These are phyloP conservation scores for Lethrus apterus DNA, from an alignment of 1,140 invertebrate genomes.

Conservation along the genomic window DNA sequence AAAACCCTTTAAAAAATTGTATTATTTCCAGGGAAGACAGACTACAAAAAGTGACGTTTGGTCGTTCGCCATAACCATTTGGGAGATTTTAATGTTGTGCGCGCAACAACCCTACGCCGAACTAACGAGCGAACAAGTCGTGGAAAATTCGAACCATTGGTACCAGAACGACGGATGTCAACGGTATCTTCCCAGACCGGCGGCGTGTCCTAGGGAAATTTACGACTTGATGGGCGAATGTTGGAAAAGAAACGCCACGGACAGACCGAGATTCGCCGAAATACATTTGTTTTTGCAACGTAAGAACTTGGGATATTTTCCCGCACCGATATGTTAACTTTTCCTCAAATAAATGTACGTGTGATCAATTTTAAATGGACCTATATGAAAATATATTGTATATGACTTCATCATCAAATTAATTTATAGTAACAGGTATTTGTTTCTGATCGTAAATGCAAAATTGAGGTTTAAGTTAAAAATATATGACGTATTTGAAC, in stretches of 20 bases:
- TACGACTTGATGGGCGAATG: conserved; percentile 92
- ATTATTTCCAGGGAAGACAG: conserved; percentile 54
- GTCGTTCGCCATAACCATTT: conserved; percentile 71
- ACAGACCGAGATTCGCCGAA: conserved; percentile 84
- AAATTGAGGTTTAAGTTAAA: too few relatives aligned
- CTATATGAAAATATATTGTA: too few relatives aligned
- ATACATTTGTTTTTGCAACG: conserved; percentile 86
- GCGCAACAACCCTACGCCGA: conserved; percentile 65
- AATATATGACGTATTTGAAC: too few relatives aligned
- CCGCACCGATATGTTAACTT: conserved; percentile 28
- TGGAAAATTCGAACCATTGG: conserved; percentile 66
- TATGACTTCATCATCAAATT: too few relatives aligned
- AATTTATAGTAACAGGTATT: too few relatives aligned
- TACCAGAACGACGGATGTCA: conserved; percentile 47
- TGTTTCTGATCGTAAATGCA: too few relatives aligned
- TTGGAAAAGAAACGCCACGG: conserved; percentile 79
- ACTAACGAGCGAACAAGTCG: conserved; percentile 66
- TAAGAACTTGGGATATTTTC: conserved; percentile 79
- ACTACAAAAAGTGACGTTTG: conserved; percentile 68
- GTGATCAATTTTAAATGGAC: too few relatives aligned
- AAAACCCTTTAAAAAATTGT: not conserved
- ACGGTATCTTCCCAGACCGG: conserved; percentile 65
- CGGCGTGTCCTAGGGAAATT: conserved; percentile 81
- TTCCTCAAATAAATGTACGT: too few relatives aligned
- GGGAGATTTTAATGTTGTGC: conserved; percentile 71